Conservation (phyloP, 2,797 vertebrate genomes). For the Enteromius paludinosus region DNA sequence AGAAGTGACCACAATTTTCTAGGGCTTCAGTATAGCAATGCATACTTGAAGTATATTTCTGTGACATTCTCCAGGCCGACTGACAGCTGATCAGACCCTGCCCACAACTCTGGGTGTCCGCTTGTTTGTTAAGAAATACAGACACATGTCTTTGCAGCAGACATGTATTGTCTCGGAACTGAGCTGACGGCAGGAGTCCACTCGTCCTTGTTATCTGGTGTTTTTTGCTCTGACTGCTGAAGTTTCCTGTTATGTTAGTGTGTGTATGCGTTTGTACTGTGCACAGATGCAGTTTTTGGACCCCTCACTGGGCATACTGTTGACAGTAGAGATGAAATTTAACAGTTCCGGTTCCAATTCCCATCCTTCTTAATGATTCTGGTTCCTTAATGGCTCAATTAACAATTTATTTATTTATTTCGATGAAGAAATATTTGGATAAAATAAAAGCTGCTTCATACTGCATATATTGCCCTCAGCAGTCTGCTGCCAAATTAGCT, state of each 20-base stretch:
- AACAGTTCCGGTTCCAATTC: conserved; percentile 12
- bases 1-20: conserved; percentile 47
- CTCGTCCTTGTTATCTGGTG: conserved; percentile 52
- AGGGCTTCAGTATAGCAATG: conserved; percentile 1
- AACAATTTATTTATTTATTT: background rate
- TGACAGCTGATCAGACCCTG: conserved; percentile 46
- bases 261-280: conserved; percentile 36
- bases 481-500: background rate
- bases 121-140: conserved; percentile 47
- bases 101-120: conserved; percentile 43
- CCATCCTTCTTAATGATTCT: conserved; percentile 10
- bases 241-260: conserved; percentile 46
- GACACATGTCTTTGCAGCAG: conserved; percentile 43
- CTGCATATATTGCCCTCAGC: background rate
- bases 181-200: conserved; percentile 51
- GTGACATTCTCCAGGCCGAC: conserved; percentile 22
- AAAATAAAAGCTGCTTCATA: background rate
- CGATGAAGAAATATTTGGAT: conserved; percentile 17
- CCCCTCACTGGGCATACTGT: conserved; percentile 45
- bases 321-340: conserved; percentile 29
- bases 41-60: conserved; percentile 14
- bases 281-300: conserved; percentile 50
- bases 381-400: conserved; percentile 8
- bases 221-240: conserved; percentile 38
- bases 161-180: conserved; percentile 39